phyloP scores from a whole-genome alignment of 2,888 invertebrate genomes.

The Achlya flavicornis region DNA sequence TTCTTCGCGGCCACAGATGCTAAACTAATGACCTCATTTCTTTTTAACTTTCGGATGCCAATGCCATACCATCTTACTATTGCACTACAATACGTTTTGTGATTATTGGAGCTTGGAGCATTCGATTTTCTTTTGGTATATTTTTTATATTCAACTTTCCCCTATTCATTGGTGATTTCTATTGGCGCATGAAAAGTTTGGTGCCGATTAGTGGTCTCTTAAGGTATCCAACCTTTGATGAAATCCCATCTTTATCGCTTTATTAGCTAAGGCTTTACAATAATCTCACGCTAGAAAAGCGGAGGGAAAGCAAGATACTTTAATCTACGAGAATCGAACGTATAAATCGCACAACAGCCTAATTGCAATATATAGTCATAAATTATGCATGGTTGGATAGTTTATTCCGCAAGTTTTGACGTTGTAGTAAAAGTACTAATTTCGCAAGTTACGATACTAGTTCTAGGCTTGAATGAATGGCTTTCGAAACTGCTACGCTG shows the following conservation, averaged over 20 bases:
- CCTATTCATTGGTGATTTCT: background rate
- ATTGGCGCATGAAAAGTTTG: background rate
- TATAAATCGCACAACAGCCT: background rate
- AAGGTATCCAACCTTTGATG: too few relatives aligned
- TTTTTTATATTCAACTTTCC: background rate
- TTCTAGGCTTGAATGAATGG: slow-evolving; percentile 26
- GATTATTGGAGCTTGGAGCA: background rate
- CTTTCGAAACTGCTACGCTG: slow-evolving; percentile 51
- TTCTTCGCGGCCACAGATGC: background rate
- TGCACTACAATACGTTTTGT: slow-evolving; percentile 4
- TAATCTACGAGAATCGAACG: too few relatives aligned
- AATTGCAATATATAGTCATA: background rate
- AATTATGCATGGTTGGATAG: background rate
- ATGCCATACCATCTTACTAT: background rate
- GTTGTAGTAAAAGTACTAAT: slow-evolving; percentile 27
- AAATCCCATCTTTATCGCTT: too few relatives aligned
- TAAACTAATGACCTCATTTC: slow-evolving; percentile 12
- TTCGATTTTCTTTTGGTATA: background rate
- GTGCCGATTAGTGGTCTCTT: too few relatives aligned
- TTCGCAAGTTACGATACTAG: slow-evolving; percentile 28
- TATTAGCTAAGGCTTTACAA: too few relatives aligned
- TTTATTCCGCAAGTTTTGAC: slow-evolving; percentile 20
- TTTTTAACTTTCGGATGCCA: slow-evolving; percentile 10
- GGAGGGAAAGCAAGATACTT: too few relatives aligned
- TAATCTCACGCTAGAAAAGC: too few relatives aligned